Percentiles rank a stretch among this genome's conserved stretches.
Evolutionary conservation across 2,113 vertebrate genomes (phyloP).

Genomic region (Callionymus lyra): DNA sequence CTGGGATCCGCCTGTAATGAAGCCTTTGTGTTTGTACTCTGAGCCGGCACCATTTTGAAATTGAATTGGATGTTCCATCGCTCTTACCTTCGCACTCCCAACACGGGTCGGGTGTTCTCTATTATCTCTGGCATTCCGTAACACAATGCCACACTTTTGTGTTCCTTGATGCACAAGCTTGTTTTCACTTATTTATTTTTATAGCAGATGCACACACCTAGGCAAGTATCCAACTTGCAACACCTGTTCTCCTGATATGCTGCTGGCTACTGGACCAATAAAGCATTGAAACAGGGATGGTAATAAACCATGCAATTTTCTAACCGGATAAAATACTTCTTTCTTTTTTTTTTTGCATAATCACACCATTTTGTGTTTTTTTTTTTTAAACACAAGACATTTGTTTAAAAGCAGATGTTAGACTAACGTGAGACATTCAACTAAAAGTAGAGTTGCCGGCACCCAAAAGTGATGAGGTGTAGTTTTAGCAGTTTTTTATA

Average conservation of each 20-base stretch:
- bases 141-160: conserved; percentile 26
- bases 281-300: too few relatives aligned
- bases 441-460: too few relatives aligned
- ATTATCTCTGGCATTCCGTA: conserved; percentile 27
- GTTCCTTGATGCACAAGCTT: conserved; percentile 1
- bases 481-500: too few relatives aligned
- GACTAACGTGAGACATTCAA: too few relatives aligned
- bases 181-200: conserved; percentile 15
- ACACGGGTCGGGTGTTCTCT: conserved; percentile 26
- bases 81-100: conserved; percentile 42
- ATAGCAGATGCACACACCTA: conserved; percentile 20
- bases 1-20: conserved; percentile 54
- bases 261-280: not conserved
- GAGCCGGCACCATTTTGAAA: conserved; percentile 50
- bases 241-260: conserved; percentile 21
- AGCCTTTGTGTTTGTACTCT: conserved; percentile 64
- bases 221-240: conserved; percentile 12
- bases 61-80: conserved; percentile 61
- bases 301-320: too few relatives aligned
- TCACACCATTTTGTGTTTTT: too few relatives aligned
- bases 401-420: too few relatives aligned
- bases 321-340: too few relatives aligned
- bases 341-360: too few relatives aligned
- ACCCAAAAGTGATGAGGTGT: too few relatives aligned
- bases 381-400: too few relatives aligned